Percentiles rank a stretch among this genome's conserved stretches.
Evolutionary conservation across 2,113 vertebrate species (phyloP).

Genomic region (Oplegnathus fasciatus): DNA sequence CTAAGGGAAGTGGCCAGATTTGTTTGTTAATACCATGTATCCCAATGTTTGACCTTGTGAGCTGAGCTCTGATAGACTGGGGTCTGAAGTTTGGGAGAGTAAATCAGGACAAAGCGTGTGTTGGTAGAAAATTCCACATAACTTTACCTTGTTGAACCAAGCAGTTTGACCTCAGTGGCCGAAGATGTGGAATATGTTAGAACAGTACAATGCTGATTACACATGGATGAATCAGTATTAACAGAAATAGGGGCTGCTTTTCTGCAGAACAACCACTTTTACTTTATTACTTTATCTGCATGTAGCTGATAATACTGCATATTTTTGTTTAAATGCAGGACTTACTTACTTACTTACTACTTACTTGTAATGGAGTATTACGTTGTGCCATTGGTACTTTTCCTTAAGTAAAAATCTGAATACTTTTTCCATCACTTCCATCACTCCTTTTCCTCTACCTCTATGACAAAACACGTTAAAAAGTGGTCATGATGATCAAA

Average conservation of each 20-base stretch:
- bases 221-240: neutral
- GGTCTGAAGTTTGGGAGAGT: conserved; percentile 8
- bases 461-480: neutral
- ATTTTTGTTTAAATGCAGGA: no score
- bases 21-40: conserved; percentile 20
- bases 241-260: no score
- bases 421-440: neutral
- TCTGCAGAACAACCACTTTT: neutral
- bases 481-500: neutral
- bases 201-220: neutral
- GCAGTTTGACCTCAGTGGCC: neutral
- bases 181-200: neutral
- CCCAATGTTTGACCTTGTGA: conserved; percentile 47
- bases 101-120: neutral
- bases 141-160: neutral
- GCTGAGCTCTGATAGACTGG: neutral
- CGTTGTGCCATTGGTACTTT: no score
- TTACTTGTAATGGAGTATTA: neutral
- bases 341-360: no score
- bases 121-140: conserved; percentile 1
- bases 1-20: conserved; percentile 10
- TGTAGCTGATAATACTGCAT: neutral
- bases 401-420: neutral
- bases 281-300: neutral
- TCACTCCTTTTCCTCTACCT: neutral